A percentile compares a stretch with the other conserved stretches of the same genome.
phyloP scores from a whole-genome alignment of 2,888 invertebrate species.

The Eudasyphora cyanicolor region DNA sequence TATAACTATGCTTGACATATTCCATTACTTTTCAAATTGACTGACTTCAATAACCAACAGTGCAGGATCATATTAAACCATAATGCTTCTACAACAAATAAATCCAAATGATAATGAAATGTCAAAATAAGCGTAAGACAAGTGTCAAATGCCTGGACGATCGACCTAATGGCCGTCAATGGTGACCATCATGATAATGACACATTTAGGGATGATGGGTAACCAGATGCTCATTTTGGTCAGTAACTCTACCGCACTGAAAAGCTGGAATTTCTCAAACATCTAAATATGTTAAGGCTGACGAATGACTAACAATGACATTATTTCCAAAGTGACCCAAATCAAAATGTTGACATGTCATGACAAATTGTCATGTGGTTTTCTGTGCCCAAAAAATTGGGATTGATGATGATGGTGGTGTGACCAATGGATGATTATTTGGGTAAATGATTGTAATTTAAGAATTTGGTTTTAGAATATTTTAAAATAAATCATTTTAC shows the following conservation, averaged over 20 bases:
- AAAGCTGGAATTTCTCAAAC: conserved; percentile 53
- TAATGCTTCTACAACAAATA: conserved; percentile 32
- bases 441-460: neutral
- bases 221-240: conserved; percentile 56
- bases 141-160: conserved; percentile 46
- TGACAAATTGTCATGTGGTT: conserved; percentile 61
- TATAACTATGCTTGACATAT: neutral
- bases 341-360: conserved; percentile 65
- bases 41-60: neutral
- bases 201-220: conserved; percentile 55
- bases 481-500: too few species aligned
- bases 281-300: conserved; percentile 49
- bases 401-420: conserved; percentile 43
- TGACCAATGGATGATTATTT: conserved; percentile 43
- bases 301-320: neutral
- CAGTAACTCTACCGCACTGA: conserved; percentile 50
- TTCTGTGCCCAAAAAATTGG: conserved; percentile 27
- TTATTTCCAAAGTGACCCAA: conserved; percentile 54
- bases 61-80: neutral
- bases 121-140: conserved; percentile 52
- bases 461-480: conserved; percentile 26
- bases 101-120: conserved; percentile 47
- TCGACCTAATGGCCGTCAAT: conserved; percentile 17
- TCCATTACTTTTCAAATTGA: neutral
- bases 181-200: conserved; percentile 20